Evolutionary conservation across 2,113 vertebrate species (phyloP).

Genomic region (Ploceus nigricollis): DNA sequence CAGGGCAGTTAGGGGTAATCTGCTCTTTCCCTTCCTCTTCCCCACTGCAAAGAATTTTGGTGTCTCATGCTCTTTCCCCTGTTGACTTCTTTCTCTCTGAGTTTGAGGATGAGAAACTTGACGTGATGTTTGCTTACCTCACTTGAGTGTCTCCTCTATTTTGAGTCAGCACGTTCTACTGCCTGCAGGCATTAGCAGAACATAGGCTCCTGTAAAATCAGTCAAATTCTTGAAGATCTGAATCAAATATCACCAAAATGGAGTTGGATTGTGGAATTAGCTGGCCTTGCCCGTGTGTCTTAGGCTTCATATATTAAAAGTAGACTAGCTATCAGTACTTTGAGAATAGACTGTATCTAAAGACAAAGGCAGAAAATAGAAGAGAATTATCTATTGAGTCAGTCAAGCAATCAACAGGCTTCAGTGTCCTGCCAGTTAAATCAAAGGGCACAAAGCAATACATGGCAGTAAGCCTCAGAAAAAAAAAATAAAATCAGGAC

Average conservation of each 20-base stretch:
- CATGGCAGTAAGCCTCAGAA: neutral
- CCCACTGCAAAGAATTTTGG: neutral
- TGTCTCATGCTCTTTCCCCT: accelerated
- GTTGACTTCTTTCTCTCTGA: neutral
- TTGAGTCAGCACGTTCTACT: neutral
- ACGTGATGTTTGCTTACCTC: neutral
- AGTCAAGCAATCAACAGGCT: neutral
- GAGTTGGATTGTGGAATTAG: neutral
- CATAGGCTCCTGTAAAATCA: neutral
- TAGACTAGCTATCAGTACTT: neutral
- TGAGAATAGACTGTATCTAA: neutral
- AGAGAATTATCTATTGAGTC: neutral
- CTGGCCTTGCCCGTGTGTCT: neutral
- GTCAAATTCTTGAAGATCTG: neutral
- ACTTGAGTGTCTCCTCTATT: neutral
- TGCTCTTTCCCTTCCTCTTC: neutral
- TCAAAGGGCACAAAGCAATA: neutral
- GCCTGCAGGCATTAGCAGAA: neutral
- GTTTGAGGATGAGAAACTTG: neutral
- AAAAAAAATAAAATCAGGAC: neutral
- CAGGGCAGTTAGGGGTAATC: neutral
- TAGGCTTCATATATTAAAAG: neutral
- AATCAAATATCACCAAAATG: neutral
- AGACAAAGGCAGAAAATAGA: neutral
- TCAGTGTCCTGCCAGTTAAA: neutral